These are phyloP conservation scores for Sakesphorus luctuosus DNA, from an alignment of 2,113 vertebrate species.

Conservation along the genomic window DNA sequence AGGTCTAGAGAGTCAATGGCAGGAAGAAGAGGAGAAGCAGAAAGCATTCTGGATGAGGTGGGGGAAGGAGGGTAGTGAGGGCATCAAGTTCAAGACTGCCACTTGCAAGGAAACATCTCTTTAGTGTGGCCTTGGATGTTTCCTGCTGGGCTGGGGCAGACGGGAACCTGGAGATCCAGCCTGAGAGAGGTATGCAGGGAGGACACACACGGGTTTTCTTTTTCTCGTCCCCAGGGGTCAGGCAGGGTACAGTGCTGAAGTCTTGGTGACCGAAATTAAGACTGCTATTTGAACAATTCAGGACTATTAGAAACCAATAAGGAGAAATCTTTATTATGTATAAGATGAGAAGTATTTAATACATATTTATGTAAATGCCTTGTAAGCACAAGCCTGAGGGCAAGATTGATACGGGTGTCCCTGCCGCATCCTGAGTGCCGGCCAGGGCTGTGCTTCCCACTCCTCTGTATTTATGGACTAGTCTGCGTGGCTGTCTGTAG, in stretches of 20 bases:
- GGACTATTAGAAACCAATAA: slow-evolving; percentile 63
- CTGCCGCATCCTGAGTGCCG: not conserved
- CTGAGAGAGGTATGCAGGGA: not conserved
- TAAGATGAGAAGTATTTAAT: slow-evolving; percentile 69
- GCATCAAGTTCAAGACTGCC: not conserved
- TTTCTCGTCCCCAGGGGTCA: not conserved
- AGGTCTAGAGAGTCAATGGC: not conserved
- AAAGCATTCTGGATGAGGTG: not conserved
- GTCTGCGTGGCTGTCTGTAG: slow-evolving; percentile 46
- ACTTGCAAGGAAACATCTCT: not conserved
- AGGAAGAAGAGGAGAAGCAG: not conserved
- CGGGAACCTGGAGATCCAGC: not conserved
- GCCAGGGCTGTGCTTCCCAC: slow-evolving; percentile 24
- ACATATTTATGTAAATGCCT: slow-evolving; percentile 56
- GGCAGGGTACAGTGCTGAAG: slow-evolving; percentile 7
- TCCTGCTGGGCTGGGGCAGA: not conserved
- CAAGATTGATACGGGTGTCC: slow-evolving; percentile 2
- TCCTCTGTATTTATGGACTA: slow-evolving; percentile 29
- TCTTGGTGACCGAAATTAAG: slow-evolving; percentile 14
- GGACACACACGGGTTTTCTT: not conserved
- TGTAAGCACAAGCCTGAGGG: slow-evolving; percentile 55
- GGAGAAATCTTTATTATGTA: slow-evolving; percentile 73
- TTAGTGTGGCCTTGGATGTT: not conserved
- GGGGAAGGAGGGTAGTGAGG: not conserved
- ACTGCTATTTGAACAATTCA: slow-evolving; percentile 66